Conservation (phyloP, 2,888 invertebrate genomes). For the Biston stratarius region DNA sequence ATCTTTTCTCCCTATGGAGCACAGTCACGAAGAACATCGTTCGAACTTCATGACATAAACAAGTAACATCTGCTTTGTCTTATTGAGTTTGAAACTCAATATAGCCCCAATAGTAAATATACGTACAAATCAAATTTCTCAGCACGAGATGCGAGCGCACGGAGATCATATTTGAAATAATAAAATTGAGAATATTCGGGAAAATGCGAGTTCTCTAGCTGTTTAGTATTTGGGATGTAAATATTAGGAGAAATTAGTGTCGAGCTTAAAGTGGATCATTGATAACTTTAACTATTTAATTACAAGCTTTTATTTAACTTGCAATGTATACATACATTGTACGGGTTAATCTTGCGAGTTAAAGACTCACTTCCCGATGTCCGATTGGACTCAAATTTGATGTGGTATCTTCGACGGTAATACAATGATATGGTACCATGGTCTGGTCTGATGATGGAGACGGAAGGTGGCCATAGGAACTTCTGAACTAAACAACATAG, state of each 20-base stretch:
- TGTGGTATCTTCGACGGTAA: too few relatives aligned
- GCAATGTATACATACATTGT: too few relatives aligned
- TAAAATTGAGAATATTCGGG: slow-evolving; percentile 35
- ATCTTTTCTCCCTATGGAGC: slow-evolving; percentile 40
- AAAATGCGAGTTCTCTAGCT: slow-evolving; percentile 24
- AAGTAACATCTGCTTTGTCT: slow-evolving; percentile 79
- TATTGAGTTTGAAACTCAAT: slow-evolving; percentile 79
- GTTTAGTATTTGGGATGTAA: slow-evolving; percentile 7
- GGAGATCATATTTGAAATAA: slow-evolving; percentile 37
- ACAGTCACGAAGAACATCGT: slow-evolving; percentile 21
- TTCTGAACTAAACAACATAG: too few relatives aligned
- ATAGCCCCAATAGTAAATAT: slow-evolving; percentile 67
- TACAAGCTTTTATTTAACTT: too few relatives aligned
- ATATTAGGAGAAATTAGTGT: slow-evolving; percentile 4
- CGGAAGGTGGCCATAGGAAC: too few relatives aligned
- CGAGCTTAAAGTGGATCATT: slow-evolving; percentile 6
- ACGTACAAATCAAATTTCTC: slow-evolving; percentile 59
- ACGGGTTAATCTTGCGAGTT: too few relatives aligned
- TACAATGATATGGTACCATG: too few relatives aligned
- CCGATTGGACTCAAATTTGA: too few relatives aligned
- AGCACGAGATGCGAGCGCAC: slow-evolving; percentile 39
- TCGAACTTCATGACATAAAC: slow-evolving; percentile 71
- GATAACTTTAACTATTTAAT: too few relatives aligned
- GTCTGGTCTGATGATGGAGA: too few relatives aligned
- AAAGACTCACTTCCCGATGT: too few relatives aligned